Evolutionary conservation across 2,113 vertebrate genomes (phyloP), one percentile per base, ranked within the genome.

Genomic region (Plecturocebus donacophilus): DNA sequence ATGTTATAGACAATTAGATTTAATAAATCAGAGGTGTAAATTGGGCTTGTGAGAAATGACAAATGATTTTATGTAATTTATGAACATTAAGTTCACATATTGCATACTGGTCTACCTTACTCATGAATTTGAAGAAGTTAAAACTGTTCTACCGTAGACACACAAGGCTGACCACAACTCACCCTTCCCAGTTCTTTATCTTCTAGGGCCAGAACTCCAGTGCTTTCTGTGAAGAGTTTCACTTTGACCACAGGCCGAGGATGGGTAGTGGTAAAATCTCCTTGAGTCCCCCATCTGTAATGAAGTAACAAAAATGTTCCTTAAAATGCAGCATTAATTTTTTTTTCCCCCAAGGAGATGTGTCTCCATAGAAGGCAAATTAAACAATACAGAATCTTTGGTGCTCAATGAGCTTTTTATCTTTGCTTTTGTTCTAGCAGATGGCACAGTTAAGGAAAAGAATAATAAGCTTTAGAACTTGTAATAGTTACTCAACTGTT

Each of bases 231-330:
- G 97, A 99, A 99, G 93, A 99, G 99, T 98, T 99, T 99, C 45
- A 99, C 99, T 98, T 99, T 99, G 96, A 99, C 99, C 32, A 99
- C 99, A 66, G 99, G 99, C 16, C 99, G 99, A 58, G 99, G 99
- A 83, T 99, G 99, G 66, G 99, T 99, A 0, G 99, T 99, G 83
- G 98, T 99, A 97, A 99, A 99, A 98, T 99, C 99, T 13, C 99
- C 99, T 99, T 99, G 99, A 40, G 99, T 99, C 87, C 99, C 99
- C 99, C 99, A 99, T 94, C 99, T 99, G 98, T 76, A 99, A 99
- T 1, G 93, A 98, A 96, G 79, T 12, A 97, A 94, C 4, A 97
- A 38, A 94, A 85, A 88, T 95, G 83, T 82, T 85, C 75, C 90
- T 97, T 70, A 90, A 87, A 64, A 88, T 3, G 56, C 27, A 68